These are phyloP conservation scores for Metallyticus violacea DNA, from an alignment of 2,888 invertebrate genomes.

Conservation along the genomic window DNA sequence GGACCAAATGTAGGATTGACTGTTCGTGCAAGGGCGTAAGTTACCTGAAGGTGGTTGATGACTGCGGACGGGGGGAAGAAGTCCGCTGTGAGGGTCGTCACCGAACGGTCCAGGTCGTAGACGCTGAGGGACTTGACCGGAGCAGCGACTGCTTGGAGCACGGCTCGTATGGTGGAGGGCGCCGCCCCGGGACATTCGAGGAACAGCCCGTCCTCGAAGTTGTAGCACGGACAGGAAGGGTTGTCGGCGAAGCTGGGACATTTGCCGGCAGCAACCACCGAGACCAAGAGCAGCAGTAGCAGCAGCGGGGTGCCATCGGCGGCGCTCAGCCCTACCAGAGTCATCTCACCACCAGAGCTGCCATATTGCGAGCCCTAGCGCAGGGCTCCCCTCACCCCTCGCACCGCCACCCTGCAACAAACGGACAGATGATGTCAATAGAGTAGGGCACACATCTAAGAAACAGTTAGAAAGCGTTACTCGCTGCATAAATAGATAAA, in stretches of 20 bases:
- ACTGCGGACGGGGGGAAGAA: constrained; percentile 68
- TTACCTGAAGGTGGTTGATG: constrained; percentile 69
- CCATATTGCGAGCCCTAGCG: neutral
- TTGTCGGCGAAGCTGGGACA: constrained; percentile 48
- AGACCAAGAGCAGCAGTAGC: neutral
- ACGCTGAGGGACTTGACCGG: constrained; percentile 79
- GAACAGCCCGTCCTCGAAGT: constrained; percentile 87
- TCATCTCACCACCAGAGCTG: constrained; percentile 21
- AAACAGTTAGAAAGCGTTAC: too few relatives aligned
- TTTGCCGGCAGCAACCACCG: constrained; percentile 12
- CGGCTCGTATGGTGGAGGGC: constrained; percentile 67
- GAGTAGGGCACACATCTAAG: too few relatives aligned
- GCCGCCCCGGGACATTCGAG: constrained; percentile 85
- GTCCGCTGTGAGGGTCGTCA: constrained; percentile 69
- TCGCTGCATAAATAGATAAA: too few relatives aligned
- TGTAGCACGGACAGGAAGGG: constrained; percentile 87
- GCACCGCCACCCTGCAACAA: neutral
- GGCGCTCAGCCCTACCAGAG: neutral
- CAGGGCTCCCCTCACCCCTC: neutral
- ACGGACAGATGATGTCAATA: too few relatives aligned
- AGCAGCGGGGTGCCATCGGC: constrained; percentile 4
- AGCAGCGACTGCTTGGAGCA: constrained; percentile 53
- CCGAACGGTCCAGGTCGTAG: constrained; percentile 81
- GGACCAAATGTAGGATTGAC: too few relatives aligned
- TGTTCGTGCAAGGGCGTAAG: too few relatives aligned